Percentiles rank a stretch among this genome's conserved stretches.
Evolutionary conservation across 2,888 invertebrate species (phyloP).

Genomic region (Stratiomys singularior): DNA sequence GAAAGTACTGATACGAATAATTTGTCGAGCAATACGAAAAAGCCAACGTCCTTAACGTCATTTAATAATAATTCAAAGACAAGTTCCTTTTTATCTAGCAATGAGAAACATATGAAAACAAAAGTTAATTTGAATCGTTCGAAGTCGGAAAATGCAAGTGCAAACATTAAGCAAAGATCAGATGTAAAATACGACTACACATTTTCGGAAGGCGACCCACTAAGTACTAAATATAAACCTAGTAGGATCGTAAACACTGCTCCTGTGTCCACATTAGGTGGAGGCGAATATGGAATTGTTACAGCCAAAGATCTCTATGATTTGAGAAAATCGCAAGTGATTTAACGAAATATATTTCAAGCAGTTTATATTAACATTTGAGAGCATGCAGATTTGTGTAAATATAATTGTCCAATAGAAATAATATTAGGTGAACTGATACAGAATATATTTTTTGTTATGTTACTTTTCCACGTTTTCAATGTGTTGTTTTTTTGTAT

Average conservation of each 20-base stretch:
- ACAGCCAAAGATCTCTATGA: slow-evolving; percentile 49
- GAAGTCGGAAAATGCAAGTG: slow-evolving; percentile 43
- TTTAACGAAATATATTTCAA: slow-evolving; percentile 25
- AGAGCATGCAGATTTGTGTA: slow-evolving; percentile 13
- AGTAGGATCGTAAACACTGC: neutral
- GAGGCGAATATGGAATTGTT: slow-evolving; percentile 46
- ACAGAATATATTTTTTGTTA: slow-evolving; percentile 13
- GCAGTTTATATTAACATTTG: neutral
- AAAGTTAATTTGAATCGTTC: slow-evolving; percentile 41
- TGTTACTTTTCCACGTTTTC: slow-evolving; percentile 34
- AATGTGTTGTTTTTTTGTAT: slow-evolving; percentile 22
- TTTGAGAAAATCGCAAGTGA: slow-evolving; percentile 47
- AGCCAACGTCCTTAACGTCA: neutral
- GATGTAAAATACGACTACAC: slow-evolving; percentile 43
- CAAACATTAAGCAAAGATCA: slow-evolving; percentile 29
- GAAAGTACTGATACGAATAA: slow-evolving; percentile 1
- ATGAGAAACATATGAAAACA: slow-evolving; percentile 16
- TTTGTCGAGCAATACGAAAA: neutral
- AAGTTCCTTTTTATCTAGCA: neutral
- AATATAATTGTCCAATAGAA: neutral
- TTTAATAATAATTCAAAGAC: neutral
- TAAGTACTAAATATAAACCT: slow-evolving; percentile 36
- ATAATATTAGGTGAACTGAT: slow-evolving; percentile 32
- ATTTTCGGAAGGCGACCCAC: slow-evolving; percentile 42
- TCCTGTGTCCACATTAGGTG: neutral